Evolutionary conservation across 2,113 vertebrate genomes (phyloP), one percentile per base, ranked within the genome.

Genomic region (Urocolius indicus): DNA sequence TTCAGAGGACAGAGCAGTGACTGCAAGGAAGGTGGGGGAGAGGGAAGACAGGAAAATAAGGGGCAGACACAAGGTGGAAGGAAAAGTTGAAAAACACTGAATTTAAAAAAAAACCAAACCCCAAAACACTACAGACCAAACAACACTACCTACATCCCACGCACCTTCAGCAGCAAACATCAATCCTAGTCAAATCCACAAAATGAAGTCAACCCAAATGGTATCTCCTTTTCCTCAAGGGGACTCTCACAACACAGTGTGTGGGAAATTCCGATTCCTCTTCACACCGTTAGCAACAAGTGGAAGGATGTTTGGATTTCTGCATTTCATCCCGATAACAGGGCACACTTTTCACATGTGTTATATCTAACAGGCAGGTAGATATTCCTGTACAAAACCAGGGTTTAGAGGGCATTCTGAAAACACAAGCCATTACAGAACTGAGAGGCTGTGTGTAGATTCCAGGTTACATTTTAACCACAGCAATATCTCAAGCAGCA

Each of bases 131-230:
- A 96, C 90, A 96, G 96, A 97, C 82, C 95, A 95, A 96, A 96
- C 94, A 95, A 96, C 85, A 96, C 96, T 92, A 85, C 93, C 97
- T 97, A 97, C 61, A 94, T 90, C 97, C 97, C 95, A 90, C 95
- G 82, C 93, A 97, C 87, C 95, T 97, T 94, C 95, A 95, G 84
- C 89, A 97, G 97, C 94, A 97, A 97, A 91, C 93, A 98, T 93
- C 96, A 97, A 89, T 97, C 95, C 97, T 97, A 96, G 92, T 93
- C 96, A 97, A 88, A 94, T 94, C 93, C 97, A 96, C 10, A 94
- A 95, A 96, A 95, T 46, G 77, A 95, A 84, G 92, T 88, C 84
- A 96, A 96, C 93, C 91, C 77, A 96, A 96, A 95, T 54, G 36
- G 91, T 94, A 94, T 89, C 94, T 94, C 71, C 59, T 73, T 78